Base-by-base conservation (phyloP, 2,888 invertebrate genomes). In the Spodoptera picta region DNA sequence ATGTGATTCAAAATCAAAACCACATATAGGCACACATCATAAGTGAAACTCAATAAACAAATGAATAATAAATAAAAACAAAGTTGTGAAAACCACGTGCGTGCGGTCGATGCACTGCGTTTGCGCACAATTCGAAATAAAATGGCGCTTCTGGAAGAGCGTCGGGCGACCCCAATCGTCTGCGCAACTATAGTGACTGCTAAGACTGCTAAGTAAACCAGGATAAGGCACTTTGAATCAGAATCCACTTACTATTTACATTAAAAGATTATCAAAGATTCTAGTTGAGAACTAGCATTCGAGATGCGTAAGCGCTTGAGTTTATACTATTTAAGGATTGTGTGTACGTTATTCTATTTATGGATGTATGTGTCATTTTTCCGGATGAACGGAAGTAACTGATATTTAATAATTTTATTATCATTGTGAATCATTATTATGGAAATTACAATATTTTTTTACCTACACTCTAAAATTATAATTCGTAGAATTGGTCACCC, bases 51-150 rank as follows among this genome's bases (percentile, higher is more conserved):
- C 53, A 56, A 59, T 52, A 19, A 72, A 53, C 12, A 72, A 57
- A 59, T 59, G 14, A 47, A 43, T 45, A 45, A 70, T 52, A 68
- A 73, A 53, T 60, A 59, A 62, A 60, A 46, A 47, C 45, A 52
- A 24, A 48, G 27, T 56, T 63, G 45, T 19, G n/a, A n/a, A n/a
- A n/a, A 69, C 58, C 77, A 77, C 77, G 77, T 73, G 79, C 64
- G 55, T 50, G 66, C 71, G 80, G 81, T 80, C 81, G 79, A 68
- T 78, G 78, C 74, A 72, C 80, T 63, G 67, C 54, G 63, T 53
- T 45, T 58, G 69, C 58, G 46, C 62, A 65, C 58, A 67, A 71
- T 69, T 65, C 64, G 14, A 73, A 77, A 80, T 80, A 80, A 36
- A 75, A 80, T 73, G 69, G 75, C 77, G 71, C 79, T 77, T 69